phyloP scores from a whole-genome alignment of 2,113 vertebrate species.

The Nanorana parkeri region DNA sequence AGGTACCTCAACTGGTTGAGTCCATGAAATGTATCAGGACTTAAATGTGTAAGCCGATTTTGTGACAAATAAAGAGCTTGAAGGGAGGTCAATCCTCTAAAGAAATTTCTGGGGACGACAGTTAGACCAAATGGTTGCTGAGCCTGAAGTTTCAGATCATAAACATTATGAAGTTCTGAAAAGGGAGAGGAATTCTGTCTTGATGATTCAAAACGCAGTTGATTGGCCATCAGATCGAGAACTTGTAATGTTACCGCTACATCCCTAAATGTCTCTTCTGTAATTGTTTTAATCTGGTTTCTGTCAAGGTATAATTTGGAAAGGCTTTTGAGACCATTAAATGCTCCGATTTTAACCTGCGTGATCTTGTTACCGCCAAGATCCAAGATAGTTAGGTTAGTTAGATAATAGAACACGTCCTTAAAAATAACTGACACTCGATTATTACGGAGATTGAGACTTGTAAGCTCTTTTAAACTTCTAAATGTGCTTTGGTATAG shows the following conservation, averaged over 20 bases:
- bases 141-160: conserved; percentile 59
- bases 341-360: conserved; percentile 62
- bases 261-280: not conserved
- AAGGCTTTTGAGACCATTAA: conserved; percentile 72
- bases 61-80: conserved; percentile 70
- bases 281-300: conserved; percentile 72
- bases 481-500: conserved; percentile 70
- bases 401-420: conserved; percentile 68
- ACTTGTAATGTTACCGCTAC: conserved; percentile 60
- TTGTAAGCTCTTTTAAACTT: conserved; percentile 69
- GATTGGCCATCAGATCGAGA: conserved; percentile 59
- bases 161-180: conserved; percentile 64
- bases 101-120: conserved; percentile 58
- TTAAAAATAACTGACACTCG: conserved; percentile 78
- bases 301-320: conserved; percentile 77
- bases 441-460: conserved; percentile 82
- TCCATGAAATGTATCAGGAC: conserved; percentile 76
- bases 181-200: conserved; percentile 67
- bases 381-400: conserved; percentile 72
- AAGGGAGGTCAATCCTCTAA: conserved; percentile 59
- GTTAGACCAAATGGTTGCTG: conserved; percentile 63
- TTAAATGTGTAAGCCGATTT: conserved; percentile 70
- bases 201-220: conserved; percentile 62
- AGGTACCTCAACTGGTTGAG: conserved; percentile 72
- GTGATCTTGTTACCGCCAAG: conserved; percentile 81